A percentile compares a stretch with the other conserved stretches of the same genome.
Evolutionary conservation across 2,888 invertebrate species (phyloP).

Genomic region (Aphidoletes aphidimyza): DNA sequence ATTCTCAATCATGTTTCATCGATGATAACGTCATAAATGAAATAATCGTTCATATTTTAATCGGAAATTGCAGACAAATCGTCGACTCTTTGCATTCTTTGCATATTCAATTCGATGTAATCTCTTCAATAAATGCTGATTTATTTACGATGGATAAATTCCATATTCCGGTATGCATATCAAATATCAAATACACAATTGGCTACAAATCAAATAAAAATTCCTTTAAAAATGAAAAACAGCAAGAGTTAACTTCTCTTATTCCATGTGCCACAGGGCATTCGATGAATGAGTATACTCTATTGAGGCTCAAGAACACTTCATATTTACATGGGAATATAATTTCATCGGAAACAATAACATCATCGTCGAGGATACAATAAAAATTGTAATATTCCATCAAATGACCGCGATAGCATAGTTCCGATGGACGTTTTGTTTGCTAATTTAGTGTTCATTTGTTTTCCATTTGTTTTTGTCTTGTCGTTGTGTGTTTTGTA

Average conservation of each 20-base stretch:
- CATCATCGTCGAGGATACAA: neutral
- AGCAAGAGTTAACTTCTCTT: no score
- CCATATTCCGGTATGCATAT: no score
- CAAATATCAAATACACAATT: no score
- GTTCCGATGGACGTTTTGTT: neutral
- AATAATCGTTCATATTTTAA: neutral
- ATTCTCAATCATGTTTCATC: constrained; percentile 15
- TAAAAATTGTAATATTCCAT: neutral
- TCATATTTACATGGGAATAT: no score
- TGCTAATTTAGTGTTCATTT: constrained; percentile 15
- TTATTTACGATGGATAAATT: no score
- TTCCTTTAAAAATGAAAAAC: no score
- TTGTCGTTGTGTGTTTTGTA: neutral
- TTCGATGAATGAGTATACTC: no score
- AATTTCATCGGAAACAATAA: neutral
- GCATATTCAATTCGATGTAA: neutral
- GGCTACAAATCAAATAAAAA: no score
- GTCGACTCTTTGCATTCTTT: neutral
- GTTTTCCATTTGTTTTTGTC: neutral
- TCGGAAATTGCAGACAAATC: neutral
- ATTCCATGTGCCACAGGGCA: no score
- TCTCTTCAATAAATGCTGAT: neutral
- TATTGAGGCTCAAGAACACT: no score
- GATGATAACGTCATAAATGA: constrained; percentile 4
- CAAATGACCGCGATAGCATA: neutral